These are phyloP conservation scores for Aphaenogaster ashmeadi DNA, from an alignment of 1,140 invertebrate species.

Conservation along the genomic window DNA sequence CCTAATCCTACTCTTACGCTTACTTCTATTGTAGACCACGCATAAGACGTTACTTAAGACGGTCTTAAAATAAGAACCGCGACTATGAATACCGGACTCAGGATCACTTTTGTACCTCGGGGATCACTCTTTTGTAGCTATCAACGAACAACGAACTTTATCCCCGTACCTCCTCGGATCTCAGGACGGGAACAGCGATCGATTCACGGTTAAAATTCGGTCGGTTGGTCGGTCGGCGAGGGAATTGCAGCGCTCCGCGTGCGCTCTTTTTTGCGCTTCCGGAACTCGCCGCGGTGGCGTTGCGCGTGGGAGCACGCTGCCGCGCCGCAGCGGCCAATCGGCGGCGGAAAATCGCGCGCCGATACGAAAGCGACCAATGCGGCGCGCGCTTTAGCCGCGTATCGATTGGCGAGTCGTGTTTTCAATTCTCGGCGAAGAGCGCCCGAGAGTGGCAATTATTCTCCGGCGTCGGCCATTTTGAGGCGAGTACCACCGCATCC, in stretches of 20 bases:
- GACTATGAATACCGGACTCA: too few species aligned
- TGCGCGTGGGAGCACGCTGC: background rate
- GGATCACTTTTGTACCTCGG: too few species aligned
- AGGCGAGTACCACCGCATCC: conserved; percentile 3
- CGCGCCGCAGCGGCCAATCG: conserved; percentile 36
- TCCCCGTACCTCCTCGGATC: background rate
- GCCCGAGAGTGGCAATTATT: conserved; percentile 60
- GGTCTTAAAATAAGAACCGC: too few species aligned
- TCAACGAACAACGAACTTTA: background rate
- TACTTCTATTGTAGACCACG: too few species aligned
- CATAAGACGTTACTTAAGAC: too few species aligned
- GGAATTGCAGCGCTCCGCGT: background rate
- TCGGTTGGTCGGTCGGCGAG: background rate
- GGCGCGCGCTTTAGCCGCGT: conserved; percentile 61
- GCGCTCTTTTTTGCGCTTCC: background rate
- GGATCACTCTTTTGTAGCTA: background rate
- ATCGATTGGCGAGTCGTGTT: conserved; percentile 74
- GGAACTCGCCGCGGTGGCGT: background rate
- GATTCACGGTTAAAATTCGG: background rate
- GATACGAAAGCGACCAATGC: conserved; percentile 70
- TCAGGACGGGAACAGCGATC: background rate
- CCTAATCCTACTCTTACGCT: too few species aligned
- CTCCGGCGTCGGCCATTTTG: conserved; percentile 66
- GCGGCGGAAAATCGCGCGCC: conserved; percentile 33
- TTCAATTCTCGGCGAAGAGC: conserved; percentile 71